A percentile compares a stretch with the other conserved stretches of the same genome.
These are phyloP conservation scores for Diprion similis DNA, from an alignment of 1,140 invertebrate species.

Conservation along the genomic window DNA sequence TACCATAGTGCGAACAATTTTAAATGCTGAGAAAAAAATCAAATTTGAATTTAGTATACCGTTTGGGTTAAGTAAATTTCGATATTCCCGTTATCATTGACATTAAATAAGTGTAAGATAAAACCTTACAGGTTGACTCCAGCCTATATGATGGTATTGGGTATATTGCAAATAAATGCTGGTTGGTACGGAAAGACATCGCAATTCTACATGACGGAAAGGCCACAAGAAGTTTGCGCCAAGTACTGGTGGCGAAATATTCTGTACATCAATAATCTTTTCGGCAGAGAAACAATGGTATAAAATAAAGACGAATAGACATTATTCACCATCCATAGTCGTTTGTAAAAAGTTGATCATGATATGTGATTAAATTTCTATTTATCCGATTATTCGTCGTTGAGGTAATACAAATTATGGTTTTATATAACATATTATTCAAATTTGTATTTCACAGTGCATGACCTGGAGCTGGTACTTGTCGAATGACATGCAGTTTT, in stretches of 20 bases:
- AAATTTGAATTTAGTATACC: too few relatives aligned
- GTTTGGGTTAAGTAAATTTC: too few relatives aligned
- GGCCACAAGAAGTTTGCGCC: constrained; percentile 58
- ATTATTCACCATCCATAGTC: not conserved
- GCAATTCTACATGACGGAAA: constrained; percentile 59
- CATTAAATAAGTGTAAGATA: too few relatives aligned
- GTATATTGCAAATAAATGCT: constrained; percentile 60
- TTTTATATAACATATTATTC: not conserved
- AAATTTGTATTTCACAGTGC: constrained; percentile 62
- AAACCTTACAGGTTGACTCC: constrained; percentile 56
- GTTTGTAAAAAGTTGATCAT: not conserved
- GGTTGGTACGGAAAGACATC: constrained; percentile 60
- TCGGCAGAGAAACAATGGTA: constrained; percentile 60
- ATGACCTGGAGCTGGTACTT: constrained; percentile 85
- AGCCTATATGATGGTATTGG: constrained; percentile 62
- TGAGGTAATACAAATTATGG: too few relatives aligned
- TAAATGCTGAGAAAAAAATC: too few relatives aligned
- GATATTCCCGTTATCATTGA: too few relatives aligned
- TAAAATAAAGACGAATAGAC: constrained; percentile 1
- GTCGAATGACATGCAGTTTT: constrained; percentile 84
- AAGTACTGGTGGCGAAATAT: constrained; percentile 73
- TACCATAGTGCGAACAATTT: too few relatives aligned
- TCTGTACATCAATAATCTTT: constrained; percentile 70
- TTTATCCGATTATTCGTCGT: not conserved
- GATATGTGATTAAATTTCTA: not conserved